Percentiles rank a stretch among this genome's conserved stretches.
Evolutionary conservation across 2,113 vertebrate species (phyloP).

Genomic region (Seriola quinqueradiata): DNA sequence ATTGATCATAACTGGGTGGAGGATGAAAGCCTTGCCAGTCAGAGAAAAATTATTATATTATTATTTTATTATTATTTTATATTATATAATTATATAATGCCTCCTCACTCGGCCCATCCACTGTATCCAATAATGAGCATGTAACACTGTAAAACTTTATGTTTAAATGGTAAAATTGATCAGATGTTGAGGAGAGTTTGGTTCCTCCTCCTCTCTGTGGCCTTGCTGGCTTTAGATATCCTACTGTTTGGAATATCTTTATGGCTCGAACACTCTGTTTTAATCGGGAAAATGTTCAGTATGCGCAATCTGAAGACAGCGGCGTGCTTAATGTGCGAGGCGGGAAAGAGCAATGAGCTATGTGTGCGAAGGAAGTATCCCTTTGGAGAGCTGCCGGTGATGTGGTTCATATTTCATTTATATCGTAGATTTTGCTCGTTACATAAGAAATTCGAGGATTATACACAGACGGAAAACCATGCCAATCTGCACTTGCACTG

Average conservation of each 20-base stretch:
- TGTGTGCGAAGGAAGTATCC: conserved; percentile 8
- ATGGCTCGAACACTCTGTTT: conserved; percentile 44
- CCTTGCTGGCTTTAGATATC: conserved; percentile 19
- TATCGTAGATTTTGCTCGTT: conserved; percentile 16
- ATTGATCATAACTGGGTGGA: conserved; percentile 9
- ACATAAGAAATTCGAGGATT: background rate
- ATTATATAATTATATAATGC: conserved; percentile 13
- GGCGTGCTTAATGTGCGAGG: conserved; percentile 5
- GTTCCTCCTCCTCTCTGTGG: background rate
- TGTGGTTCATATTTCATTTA: conserved; percentile 19
- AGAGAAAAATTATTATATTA: background rate
- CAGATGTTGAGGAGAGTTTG: conserved; percentile 36
- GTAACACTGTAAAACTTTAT: background rate
- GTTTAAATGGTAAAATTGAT: conserved; percentile 49
- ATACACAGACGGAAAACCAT: background rate
- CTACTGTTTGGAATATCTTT: conserved; percentile 53
- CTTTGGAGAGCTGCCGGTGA: background rate
- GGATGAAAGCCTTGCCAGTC: background rate
- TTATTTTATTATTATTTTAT: background rate
- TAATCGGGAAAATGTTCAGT: conserved; percentile 39
- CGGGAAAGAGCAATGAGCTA: background rate
- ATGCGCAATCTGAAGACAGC: conserved; percentile 34
- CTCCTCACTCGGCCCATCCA: background rate
- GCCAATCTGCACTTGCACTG: background rate
- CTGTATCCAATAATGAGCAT: conserved; percentile 6